Base-by-base conservation (phyloP, 2,888 invertebrate species). In the Caenorhabditis sp. region DNA sequence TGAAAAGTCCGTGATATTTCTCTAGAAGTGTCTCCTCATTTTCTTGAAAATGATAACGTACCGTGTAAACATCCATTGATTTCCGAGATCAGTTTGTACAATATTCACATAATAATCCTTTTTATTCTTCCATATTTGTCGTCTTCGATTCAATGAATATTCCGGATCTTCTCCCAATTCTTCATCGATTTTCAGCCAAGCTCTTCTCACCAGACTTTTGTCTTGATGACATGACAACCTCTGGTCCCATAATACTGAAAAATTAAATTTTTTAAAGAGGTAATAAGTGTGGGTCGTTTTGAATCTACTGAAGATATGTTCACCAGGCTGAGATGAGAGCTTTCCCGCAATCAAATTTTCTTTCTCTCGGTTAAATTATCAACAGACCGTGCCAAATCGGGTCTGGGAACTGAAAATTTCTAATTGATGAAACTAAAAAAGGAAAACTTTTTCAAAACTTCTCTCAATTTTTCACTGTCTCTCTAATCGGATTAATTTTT, bases 61-160 rank as follows among this genome's bases (percentile, higher is more conserved):
- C 65, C 27, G 21, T 12, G 63, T 5, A 23, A 53, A 71, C 1
- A 31, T 57, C 71, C 71, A 71, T 49, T 67, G 66, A 6, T 26
- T 36, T 10, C 37, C 49, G 14, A 36, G 23, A 1, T 21, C 53
- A 6, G 71, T 23, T 36, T 63, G 61, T 19, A 53, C 37, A 1
- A 63, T 66, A 37, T 50, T 51, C 10, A 49, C 50, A 24, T 36
- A 71, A 24, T 71, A 71, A 43, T 71, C 71, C 43, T 61, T 63
- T n/a, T 71, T 71, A 62, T 63, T 71, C 49, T 71, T 71, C 71
- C 71, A 71, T 19, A 71, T 71, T 43, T 71, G 71, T 43, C 63
- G 62, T 6, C 63, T 36, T 27, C 71, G 24, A 24, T 50, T 36
- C 66, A 71, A 36, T 27, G 71, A 63, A 61, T 71, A 71, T 23